These are phyloP conservation scores for Myotis yumanensis DNA, from an alignment of 2,113 vertebrate species.

Conservation along the genomic window DNA sequence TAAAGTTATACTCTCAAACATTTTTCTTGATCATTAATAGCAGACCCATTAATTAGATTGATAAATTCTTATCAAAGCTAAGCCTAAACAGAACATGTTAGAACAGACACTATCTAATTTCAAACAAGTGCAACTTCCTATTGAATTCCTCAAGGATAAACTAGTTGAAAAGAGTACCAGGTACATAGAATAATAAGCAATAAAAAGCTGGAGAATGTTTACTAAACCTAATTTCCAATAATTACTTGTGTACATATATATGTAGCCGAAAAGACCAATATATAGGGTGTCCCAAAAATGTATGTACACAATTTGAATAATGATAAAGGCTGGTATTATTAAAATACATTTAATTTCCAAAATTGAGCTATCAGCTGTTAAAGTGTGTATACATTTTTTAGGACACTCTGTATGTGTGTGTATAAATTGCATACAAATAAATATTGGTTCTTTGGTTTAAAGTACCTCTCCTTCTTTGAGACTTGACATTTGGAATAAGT, in stretches of 20 bases:
- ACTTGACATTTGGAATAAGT: slow-evolving; percentile 12
- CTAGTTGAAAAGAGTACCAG: background rate
- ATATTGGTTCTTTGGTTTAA: slow-evolving; percentile 8
- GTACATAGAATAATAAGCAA: background rate
- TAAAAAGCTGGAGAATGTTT: slow-evolving; percentile 2
- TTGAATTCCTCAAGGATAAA: background rate
- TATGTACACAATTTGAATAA: too few species aligned
- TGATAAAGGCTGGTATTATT: too few species aligned
- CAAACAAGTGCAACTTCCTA: slow-evolving; percentile 22
- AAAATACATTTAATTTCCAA: too few species aligned
- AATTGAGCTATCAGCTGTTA: too few species aligned
- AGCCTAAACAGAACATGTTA: background rate
- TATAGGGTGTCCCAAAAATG: too few species aligned
- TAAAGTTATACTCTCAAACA: background rate
- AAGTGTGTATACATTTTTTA: too few species aligned
- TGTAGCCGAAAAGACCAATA: background rate
- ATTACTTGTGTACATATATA: background rate
- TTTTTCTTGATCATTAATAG: background rate
- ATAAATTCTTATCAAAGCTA: slow-evolving; percentile 29
- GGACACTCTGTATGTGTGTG: background rate
- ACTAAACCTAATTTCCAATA: background rate
- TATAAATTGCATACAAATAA: background rate
- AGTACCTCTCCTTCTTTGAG: background rate
- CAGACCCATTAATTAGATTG: slow-evolving; percentile 7
- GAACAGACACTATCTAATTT: slow-evolving; percentile 2